Base-by-base conservation (phyloP, 1,140 invertebrate genomes). In the Solenopsis invicta region DNA sequence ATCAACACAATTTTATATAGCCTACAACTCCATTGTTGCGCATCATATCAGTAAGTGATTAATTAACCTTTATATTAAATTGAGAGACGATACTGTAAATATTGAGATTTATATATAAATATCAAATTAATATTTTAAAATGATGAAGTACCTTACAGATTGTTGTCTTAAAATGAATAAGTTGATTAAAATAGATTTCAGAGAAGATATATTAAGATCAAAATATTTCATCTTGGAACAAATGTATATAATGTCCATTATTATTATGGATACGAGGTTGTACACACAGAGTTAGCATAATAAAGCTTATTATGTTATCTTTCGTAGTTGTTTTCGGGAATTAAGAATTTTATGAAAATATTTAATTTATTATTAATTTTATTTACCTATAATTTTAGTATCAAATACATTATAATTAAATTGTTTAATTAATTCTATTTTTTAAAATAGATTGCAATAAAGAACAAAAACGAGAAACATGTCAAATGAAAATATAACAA, bases 31-130 rank as follows among this genome's bases (percentile, higher is more conserved):
- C 29, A 13, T 4, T 41, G 41, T 6, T 41, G 41, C 2, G 10
- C 41, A 69, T 69, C 12, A 4, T 69, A 69, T 48, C 41, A 21
- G 41, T 69, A 21, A 69, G 13, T 69, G 10, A 69, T 48, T 69
- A 69, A 69, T 69, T 69, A 45, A 0, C 41, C 10, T 67, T 67
- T 67, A 69, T 45, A 48, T 69, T 29, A 69, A 69, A 69, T 16
- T 48, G 21, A 48, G 41, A 48, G 16, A 50, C 10, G 3, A 41
- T 41, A 41, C 8, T 41, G 41, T 41, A 41, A 67, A 48, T 24
- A 8, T 48, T 41, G 0, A 41, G 41, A 41, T 41, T 41, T 41
- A 41, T 41, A 8, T 24, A 2, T 48, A 48, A 21, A 10, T 69
- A 24, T 45, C n/a, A 21, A 67, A 67, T 69, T 45, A 13, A 67